Evolutionary conservation across 1,140 invertebrate species (phyloP).

Genomic region (Arion vulgaris): DNA sequence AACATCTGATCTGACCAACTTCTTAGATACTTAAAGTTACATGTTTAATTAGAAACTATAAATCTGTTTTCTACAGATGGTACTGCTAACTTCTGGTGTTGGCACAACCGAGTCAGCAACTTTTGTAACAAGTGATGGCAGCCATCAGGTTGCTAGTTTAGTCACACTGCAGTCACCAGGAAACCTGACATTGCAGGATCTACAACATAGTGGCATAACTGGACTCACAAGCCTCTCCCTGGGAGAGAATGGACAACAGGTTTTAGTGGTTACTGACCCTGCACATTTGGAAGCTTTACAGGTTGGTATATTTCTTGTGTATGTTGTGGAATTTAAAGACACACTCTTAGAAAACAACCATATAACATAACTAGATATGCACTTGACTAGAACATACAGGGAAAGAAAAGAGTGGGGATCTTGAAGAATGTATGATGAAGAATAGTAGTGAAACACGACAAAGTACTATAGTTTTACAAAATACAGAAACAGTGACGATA

Average conservation of each 20-base stretch:
- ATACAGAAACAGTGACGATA: too few relatives aligned
- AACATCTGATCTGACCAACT: too few relatives aligned
- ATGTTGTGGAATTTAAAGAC: background rate
- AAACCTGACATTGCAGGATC: slow-evolving; percentile 43
- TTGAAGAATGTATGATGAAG: too few relatives aligned
- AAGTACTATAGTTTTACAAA: too few relatives aligned
- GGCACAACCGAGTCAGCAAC: background rate
- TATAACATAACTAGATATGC: too few relatives aligned
- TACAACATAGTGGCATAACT: slow-evolving; percentile 52
- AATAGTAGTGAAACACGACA: too few relatives aligned
- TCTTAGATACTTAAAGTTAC: too few relatives aligned
- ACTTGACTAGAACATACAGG: too few relatives aligned
- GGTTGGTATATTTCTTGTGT: slow-evolving; percentile 44
- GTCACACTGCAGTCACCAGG: slow-evolving; percentile 36
- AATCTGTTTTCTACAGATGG: slow-evolving; percentile 17
- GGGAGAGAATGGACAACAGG: slow-evolving; percentile 63
- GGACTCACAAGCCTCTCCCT: slow-evolving; percentile 52
- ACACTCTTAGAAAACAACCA: too few relatives aligned
- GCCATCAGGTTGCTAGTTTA: slow-evolving; percentile 25
- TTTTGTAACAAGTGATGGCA: slow-evolving; percentile 16
- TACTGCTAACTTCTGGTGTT: slow-evolving; percentile 9
- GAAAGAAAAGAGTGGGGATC: too few relatives aligned
- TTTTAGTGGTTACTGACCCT: slow-evolving; percentile 71
- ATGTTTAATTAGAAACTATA: too few relatives aligned
- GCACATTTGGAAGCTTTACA: slow-evolving; percentile 69